A percentile compares a stretch with the other conserved stretches of the same genome.
Evolutionary conservation across 2,113 vertebrate species (phyloP).

Genomic region (Nymphicus hollandicus): DNA sequence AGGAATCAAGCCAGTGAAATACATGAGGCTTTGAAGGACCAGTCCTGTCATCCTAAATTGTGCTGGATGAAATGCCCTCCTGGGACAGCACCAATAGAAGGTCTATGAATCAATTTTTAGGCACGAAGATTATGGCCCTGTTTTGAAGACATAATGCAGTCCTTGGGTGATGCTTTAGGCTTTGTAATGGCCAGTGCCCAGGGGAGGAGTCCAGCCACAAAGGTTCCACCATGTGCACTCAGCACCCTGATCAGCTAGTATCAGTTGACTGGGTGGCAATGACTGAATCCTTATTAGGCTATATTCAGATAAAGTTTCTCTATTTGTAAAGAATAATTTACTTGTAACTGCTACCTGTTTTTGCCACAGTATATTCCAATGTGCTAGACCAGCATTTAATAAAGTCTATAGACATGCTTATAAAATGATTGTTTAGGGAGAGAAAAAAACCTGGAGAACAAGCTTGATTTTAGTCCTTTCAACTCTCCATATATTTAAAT

Average conservation of each 20-base stretch:
- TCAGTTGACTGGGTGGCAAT: neutral
- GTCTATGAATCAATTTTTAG: neutral
- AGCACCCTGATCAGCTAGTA: rapidly evolving
- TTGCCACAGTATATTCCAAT: neutral
- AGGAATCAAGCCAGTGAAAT: neutral
- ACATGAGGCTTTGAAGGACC: neutral
- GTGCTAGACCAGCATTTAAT: neutral
- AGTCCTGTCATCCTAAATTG: neutral
- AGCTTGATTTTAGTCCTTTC: neutral
- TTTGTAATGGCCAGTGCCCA: neutral
- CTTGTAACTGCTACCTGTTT: neutral
- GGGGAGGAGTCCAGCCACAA: neutral
- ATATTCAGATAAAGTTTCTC: neutral
- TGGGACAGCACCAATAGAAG: neutral
- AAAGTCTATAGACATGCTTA: neutral
- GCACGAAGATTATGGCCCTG: neutral
- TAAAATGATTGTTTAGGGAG: neutral
- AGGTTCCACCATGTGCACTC: rapidly evolving
- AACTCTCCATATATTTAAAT: neutral
- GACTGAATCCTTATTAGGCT: neutral
- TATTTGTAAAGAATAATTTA: neutral
- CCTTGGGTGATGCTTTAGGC: neutral
- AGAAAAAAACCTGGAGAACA: neutral
- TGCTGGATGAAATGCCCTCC: neutral
- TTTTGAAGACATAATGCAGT: neutral